phyloP scores from a whole-genome alignment of 2,797 vertebrate species.

The Gallinago stenura region DNA sequence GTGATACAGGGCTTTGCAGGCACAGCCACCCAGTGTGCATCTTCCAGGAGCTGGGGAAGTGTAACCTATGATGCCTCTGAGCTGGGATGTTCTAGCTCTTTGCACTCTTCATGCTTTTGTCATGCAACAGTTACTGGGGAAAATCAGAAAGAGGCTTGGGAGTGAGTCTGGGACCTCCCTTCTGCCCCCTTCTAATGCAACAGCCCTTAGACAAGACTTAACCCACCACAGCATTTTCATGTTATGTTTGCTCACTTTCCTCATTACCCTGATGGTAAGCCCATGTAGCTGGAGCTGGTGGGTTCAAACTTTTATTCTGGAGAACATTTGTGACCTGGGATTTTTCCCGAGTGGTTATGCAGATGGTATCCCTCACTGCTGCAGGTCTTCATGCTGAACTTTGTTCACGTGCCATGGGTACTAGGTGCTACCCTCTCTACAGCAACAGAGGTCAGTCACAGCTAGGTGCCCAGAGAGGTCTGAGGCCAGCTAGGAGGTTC shows the following conservation, averaged over 20 bases:
- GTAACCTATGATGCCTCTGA: background rate
- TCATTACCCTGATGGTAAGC: background rate
- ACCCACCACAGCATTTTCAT: background rate
- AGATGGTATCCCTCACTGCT: background rate
- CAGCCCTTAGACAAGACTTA: background rate
- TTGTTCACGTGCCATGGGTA: rapidly evolving
- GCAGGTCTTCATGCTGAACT: background rate
- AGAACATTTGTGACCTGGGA: background rate
- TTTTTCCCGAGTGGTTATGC: background rate
- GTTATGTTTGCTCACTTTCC: background rate
- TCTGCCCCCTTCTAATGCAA: background rate
- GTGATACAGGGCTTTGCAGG: background rate
- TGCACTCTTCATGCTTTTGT: background rate
- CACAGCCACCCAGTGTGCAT: background rate
- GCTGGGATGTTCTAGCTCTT: background rate
- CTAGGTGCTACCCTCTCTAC: background rate
- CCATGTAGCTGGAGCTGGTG: background rate
- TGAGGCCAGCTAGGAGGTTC: background rate
- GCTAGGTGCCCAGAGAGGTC: background rate
- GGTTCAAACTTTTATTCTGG: background rate
- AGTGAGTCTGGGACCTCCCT: background rate
- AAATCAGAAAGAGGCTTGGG: background rate
- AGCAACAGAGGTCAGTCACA: background rate
- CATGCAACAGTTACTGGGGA: background rate
- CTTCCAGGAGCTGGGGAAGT: background rate